These are phyloP conservation scores for Mnemiopsis leidyi DNA, from an alignment of 37 sponge, comb jelly and placozoan species.

Conservation along the genomic window DNA sequence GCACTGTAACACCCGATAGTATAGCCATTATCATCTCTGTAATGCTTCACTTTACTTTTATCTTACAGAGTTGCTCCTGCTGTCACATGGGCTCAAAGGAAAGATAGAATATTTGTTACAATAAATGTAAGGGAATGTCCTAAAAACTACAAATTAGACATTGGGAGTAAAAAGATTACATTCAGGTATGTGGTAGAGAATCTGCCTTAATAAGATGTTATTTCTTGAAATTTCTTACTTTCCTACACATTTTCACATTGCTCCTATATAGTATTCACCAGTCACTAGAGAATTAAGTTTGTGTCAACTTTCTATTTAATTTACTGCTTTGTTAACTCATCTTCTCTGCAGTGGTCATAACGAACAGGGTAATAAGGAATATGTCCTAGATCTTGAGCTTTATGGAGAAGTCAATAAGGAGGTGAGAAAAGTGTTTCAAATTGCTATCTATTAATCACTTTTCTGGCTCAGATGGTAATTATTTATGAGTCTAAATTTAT, in stretches of 20 bases:
- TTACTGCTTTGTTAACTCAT: background rate
- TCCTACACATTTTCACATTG: too few species aligned
- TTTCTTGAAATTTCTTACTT: too few species aligned
- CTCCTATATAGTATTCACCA: too few species aligned
- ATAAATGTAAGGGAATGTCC: constrained; percentile 24
- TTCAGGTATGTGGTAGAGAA: background rate
- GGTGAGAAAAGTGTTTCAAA: too few species aligned
- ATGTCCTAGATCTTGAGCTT: background rate
- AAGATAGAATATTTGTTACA: background rate
- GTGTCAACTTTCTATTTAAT: too few species aligned
- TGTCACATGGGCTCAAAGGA: background rate
- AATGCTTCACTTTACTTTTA: background rate
- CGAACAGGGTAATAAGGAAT: background rate
- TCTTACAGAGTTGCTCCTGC: background rate
- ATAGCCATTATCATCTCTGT: too few species aligned
- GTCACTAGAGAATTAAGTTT: too few species aligned
- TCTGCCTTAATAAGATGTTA: background rate
- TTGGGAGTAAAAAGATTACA: background rate
- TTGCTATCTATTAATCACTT: too few species aligned
- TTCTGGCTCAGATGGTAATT: too few species aligned
- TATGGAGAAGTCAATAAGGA: background rate
- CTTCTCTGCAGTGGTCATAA: background rate
- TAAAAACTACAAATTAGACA: background rate
- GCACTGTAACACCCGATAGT: too few species aligned
- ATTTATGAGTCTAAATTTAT: too few species aligned